Conservation (phyloP, 2,113 vertebrate genomes). For the Psammodynastes pulverulentus region DNA sequence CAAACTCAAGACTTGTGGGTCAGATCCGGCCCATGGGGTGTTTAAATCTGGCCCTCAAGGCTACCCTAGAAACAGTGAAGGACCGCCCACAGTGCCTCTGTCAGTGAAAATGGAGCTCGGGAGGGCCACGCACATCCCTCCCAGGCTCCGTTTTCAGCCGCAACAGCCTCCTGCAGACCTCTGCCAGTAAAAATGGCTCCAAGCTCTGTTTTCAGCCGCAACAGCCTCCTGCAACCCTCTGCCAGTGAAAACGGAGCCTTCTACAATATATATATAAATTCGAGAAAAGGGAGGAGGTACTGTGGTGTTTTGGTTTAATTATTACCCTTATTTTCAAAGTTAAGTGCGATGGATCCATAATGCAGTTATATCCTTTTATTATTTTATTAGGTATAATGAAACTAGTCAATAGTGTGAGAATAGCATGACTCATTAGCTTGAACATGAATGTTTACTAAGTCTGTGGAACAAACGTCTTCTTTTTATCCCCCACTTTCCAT, state of each 20-base stretch:
- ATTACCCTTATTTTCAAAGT: conserved; percentile 2
- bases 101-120: no score
- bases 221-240: no score
- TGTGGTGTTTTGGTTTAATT: conserved; percentile 17
- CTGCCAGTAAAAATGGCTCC: no score
- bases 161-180: no score
- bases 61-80: no score
- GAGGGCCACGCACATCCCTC: no score
- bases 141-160: no score
- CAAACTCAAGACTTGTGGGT: no score
- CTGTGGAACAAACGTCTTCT: conserved; percentile 27
- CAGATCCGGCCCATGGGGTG: no score
- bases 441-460: conserved; percentile 1
- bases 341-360: neutral
- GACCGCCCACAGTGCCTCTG: no score
- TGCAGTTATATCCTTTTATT: conserved; percentile 27
- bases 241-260: neutral
- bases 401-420: conserved; percentile 1
- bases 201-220: no score
- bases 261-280: neutral
- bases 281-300: neutral
- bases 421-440: neutral
- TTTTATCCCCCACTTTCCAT: neutral
- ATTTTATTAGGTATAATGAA: neutral
- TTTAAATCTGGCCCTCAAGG: no score